Conservation (phyloP, 2,888 invertebrate genomes). For the Parapristionchus giblindavisi region DNA sequence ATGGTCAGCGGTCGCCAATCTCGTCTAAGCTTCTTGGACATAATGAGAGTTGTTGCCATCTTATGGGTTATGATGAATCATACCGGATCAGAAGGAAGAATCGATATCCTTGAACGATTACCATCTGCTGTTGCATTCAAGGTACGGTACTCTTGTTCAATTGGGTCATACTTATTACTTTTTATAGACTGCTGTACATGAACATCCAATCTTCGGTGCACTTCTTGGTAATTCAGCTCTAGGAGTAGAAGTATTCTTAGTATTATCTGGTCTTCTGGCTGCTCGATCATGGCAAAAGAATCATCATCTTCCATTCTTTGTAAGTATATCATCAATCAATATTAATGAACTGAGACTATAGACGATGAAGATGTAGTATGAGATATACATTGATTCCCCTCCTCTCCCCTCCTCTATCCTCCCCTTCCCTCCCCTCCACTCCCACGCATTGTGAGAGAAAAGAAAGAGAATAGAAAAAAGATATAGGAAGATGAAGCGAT, state of each 20-base stretch:
- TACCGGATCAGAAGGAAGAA: slow-evolving; percentile 63
- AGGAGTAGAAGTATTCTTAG: slow-evolving; percentile 67
- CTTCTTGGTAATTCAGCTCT: slow-evolving; percentile 67
- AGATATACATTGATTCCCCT: too few relatives aligned
- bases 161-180: not conserved
- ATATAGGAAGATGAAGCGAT: too few relatives aligned
- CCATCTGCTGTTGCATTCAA: slow-evolving; percentile 63
- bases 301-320: slow-evolving; percentile 38
- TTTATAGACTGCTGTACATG: slow-evolving; percentile 58
- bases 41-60: slow-evolving; percentile 65
- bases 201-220: slow-evolving; percentile 65
- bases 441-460: too few relatives aligned
- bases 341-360: too few relatives aligned
- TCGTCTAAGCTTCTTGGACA: slow-evolving; percentile 55
- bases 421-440: too few relatives aligned
- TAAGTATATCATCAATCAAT: not conserved
- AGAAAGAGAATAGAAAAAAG: too few relatives aligned
- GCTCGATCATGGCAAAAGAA: slow-evolving; percentile 63
- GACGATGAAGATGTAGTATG: too few relatives aligned
- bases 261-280: slow-evolving; percentile 65
- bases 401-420: too few relatives aligned
- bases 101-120: slow-evolving; percentile 63
- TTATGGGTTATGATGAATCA: slow-evolving; percentile 68
- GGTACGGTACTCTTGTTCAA: slow-evolving; percentile 35
- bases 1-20: slow-evolving; percentile 49